These are phyloP conservation scores for Kuschelorhynchus macadamiae DNA, from an alignment of 2,888 invertebrate species.

Conservation along the genomic window DNA sequence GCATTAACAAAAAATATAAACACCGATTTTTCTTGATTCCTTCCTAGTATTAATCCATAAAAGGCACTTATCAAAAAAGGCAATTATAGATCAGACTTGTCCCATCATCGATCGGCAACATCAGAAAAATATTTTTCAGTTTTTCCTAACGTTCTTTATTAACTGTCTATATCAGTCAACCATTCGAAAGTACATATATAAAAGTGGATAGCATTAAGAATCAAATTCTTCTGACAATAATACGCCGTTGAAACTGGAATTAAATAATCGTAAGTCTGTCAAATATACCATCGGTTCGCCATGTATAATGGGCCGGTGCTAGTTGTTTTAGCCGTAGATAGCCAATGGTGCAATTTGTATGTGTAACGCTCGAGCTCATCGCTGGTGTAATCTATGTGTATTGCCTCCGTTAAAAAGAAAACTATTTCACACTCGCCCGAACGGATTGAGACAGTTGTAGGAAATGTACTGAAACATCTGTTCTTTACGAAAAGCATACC, in stretches of 20 bases:
- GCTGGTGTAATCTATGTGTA: conserved; percentile 59
- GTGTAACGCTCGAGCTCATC: conserved; percentile 59
- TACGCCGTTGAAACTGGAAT: conserved; percentile 56
- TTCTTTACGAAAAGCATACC: background rate
- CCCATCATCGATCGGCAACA: conserved; percentile 12
- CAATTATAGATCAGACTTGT: background rate
- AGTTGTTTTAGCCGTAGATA: conserved; percentile 60
- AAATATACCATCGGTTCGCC: conserved; percentile 57
- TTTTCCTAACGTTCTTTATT: conserved; percentile 34
- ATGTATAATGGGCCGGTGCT: conserved; percentile 57
- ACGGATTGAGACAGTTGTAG: conserved; percentile 61
- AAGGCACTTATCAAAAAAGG: conserved; percentile 23
- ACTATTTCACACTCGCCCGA: conserved; percentile 66
- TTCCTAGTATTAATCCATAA: background rate
- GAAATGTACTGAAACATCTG: conserved; percentile 1
- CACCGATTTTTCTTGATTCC: too few relatives aligned
- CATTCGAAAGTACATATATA: conserved; percentile 52
- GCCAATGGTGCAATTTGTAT: conserved; percentile 66
- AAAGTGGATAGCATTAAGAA: conserved; percentile 51
- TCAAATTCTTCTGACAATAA: conserved; percentile 55
- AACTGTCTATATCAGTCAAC: conserved; percentile 28
- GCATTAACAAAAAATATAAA: too few relatives aligned
- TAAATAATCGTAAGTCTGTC: conserved; percentile 63
- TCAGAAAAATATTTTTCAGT: conserved; percentile 28
- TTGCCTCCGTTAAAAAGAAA: conserved; percentile 64